phyloP scores from a whole-genome alignment of 2,888 invertebrate species.

The Willowsia nigromaculata region DNA sequence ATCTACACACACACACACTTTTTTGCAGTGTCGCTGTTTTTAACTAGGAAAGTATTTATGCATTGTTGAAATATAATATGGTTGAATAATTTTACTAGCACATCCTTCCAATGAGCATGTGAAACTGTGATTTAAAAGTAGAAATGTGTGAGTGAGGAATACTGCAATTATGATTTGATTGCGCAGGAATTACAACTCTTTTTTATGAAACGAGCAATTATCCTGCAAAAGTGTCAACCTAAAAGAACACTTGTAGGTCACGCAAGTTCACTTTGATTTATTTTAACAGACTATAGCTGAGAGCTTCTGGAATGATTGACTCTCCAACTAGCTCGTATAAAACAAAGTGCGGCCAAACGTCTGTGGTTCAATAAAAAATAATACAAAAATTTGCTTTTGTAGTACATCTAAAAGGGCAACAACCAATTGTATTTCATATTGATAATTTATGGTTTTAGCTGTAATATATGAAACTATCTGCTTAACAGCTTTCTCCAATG shows the following conservation, averaged over 20 bases:
- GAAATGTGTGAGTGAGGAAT: not conserved
- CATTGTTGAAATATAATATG: not conserved
- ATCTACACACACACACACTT: not conserved
- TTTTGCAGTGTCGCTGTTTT: not conserved
- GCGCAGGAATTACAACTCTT: not conserved
- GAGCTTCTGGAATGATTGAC: no score
- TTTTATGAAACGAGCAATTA: not conserved
- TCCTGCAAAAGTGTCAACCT: not conserved
- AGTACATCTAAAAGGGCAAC: no score
- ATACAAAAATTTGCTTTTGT: no score
- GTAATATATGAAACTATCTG: no score
- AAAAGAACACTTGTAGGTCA: not conserved
- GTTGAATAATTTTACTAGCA: not conserved
- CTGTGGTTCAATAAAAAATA: no score
- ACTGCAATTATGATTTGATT: not conserved
- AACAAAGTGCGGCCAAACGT: no score
- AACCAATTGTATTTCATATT: no score
- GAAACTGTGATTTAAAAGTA: not conserved
- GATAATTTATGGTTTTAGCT: no score
- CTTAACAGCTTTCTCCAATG: no score
- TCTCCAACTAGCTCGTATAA: no score
- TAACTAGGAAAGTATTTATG: conserved; percentile 4
- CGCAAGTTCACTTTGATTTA: no score
- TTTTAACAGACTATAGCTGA: no score
- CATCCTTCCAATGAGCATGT: not conserved